Evolutionary conservation across 2,113 vertebrate species (phyloP).

Genomic region (Oreochromis niloticus): DNA sequence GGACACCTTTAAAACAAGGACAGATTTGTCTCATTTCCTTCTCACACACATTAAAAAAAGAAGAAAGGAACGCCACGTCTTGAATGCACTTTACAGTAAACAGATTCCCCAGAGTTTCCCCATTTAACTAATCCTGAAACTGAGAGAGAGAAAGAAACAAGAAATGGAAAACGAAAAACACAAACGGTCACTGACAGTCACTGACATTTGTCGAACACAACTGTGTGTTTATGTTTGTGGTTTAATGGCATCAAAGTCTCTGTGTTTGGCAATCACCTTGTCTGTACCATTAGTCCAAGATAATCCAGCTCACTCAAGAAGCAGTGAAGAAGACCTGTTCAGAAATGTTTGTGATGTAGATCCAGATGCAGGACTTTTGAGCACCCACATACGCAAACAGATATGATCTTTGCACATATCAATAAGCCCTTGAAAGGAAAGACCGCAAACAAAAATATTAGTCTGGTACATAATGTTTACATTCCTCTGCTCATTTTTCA

Average conservation of each 20-base stretch:
- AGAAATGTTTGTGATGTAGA: not conserved
- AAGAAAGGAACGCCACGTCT: conserved; percentile 25
- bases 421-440: not conserved
- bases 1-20: not conserved
- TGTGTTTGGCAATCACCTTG: conserved; percentile 30
- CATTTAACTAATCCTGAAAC: conserved; percentile 58
- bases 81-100: conserved; percentile 61
- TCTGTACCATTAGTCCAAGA: conserved; percentile 1
- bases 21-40: not conserved
- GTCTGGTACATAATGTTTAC: conserved; percentile 29
- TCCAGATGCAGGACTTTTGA: not conserved
- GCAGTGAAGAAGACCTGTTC: not conserved
- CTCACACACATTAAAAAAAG: not conserved
- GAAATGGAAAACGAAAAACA: conserved; percentile 20
- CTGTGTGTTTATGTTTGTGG: conserved; percentile 6
- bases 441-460: conserved; percentile 36
- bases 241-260: conserved; percentile 11
- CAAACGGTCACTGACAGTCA: not conserved
- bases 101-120: conserved; percentile 41
- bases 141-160: conserved; percentile 28
- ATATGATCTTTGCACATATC: conserved; percentile 1
- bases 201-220: not conserved
- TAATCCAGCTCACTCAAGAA: not conserved
- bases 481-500: conserved; percentile 24
- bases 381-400: not conserved